Percentiles rank a stretch among this genome's conserved stretches.
Evolutionary conservation across 2,888 invertebrate species (phyloP).

Genomic region (Meteorus cinctellus): DNA sequence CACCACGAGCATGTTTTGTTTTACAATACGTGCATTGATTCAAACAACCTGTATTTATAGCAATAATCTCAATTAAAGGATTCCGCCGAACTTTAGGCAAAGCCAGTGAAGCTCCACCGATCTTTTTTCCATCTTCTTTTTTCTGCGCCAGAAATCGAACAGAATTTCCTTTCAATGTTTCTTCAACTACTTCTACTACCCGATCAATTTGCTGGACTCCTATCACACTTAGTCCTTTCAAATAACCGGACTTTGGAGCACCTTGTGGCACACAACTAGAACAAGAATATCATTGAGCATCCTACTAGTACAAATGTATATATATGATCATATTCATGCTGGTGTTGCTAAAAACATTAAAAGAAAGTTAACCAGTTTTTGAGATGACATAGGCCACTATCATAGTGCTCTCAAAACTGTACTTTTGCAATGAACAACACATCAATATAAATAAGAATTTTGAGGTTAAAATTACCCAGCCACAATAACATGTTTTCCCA

Average conservation of each 20-base stretch:
- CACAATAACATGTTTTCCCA: conserved; percentile 91
- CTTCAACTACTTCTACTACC: conserved; percentile 97
- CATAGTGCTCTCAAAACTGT: too few species aligned
- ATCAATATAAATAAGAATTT: conserved; percentile 11
- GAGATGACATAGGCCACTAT: too few species aligned
- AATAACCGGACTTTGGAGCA: conserved; percentile 82
- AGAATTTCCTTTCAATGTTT: conserved; percentile 91
- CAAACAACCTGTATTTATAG: conserved; percentile 96
- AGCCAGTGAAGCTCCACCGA: conserved; percentile 89
- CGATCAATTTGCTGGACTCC: conserved; percentile 99
- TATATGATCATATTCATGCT: too few species aligned
- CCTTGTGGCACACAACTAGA: conserved; percentile 93
- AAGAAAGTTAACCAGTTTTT: too few species aligned
- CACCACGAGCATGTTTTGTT: conserved; percentile 97
- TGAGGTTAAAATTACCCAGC: conserved; percentile 79
- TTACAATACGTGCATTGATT: conserved; percentile 99
- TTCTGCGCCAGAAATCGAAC: conserved; percentile 88
- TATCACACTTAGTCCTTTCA: conserved; percentile 91
- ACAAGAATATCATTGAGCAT: background rate
- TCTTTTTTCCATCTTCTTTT: conserved; percentile 84
- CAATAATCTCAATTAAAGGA: conserved; percentile 96
- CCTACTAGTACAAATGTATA: too few species aligned
- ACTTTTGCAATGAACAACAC: too few species aligned
- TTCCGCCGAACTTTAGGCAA: conserved; percentile 97
- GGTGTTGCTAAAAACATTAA: too few species aligned